phyloP scores from a whole-genome alignment of 2,113 vertebrate genomes.

The Xiphorhynchus elegans region DNA sequence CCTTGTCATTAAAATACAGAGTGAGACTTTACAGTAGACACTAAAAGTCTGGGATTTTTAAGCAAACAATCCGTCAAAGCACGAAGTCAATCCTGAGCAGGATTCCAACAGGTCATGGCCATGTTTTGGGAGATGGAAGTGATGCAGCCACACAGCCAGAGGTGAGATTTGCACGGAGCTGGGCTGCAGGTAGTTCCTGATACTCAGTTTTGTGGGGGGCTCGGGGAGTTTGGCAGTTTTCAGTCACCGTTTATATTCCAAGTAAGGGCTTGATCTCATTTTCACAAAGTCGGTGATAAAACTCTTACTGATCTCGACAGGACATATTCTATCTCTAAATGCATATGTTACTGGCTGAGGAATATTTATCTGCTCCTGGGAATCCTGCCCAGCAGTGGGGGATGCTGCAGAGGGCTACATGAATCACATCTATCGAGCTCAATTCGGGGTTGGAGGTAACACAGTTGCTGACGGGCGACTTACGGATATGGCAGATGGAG shows the following conservation, averaged over 20 bases:
- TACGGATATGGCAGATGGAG: not conserved
- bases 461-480: not conserved
- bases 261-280: not conserved
- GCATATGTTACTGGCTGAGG: not conserved
- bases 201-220: not conserved
- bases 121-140: not conserved
- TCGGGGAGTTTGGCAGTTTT: not conserved
- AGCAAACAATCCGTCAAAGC: not conserved
- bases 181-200: not conserved
- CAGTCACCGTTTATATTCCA: not conserved
- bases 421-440: not conserved
- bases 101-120: not conserved
- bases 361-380: not conserved
- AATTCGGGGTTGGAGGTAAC: accelerated
- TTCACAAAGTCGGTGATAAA: not conserved
- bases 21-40: not conserved
- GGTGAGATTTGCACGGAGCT: not conserved
- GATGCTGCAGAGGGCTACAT: not conserved
- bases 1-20: not conserved
- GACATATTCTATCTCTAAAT: not conserved
- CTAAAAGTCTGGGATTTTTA: not conserved
- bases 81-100: not conserved
- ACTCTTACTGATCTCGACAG: not conserved
- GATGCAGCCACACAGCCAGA: not conserved
- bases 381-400: not conserved